Evolutionary conservation across 2,888 invertebrate genomes (phyloP).

Genomic region (Venustoraphidia nigricollis): DNA sequence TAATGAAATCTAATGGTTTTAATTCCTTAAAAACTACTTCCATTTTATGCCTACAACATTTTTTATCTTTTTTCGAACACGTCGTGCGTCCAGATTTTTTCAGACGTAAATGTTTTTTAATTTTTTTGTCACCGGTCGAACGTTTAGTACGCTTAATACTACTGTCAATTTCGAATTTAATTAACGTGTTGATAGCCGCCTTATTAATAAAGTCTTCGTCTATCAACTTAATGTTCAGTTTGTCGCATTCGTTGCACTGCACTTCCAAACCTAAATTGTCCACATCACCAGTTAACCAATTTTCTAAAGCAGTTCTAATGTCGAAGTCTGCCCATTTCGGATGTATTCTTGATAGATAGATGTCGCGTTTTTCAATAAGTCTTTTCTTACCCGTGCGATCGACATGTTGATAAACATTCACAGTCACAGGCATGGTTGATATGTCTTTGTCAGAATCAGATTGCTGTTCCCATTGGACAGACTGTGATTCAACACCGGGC

Average conservation of each 20-base stretch:
- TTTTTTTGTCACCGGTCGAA: not conserved
- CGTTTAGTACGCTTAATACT: conserved; percentile 15
- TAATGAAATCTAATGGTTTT: conserved; percentile 38
- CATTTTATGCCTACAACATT: conserved; percentile 51
- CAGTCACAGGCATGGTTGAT: conserved; percentile 11
- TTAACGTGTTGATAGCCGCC: conserved; percentile 1
- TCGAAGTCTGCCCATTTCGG: conserved; percentile 46
- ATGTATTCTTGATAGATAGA: conserved; percentile 22
- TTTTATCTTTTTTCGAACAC: conserved; percentile 34
- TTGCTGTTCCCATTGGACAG: too few species aligned
- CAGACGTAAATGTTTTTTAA: conserved; percentile 13
- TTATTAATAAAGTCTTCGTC: conserved; percentile 15
- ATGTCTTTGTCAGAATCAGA: too few species aligned
- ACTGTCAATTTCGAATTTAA: conserved; percentile 6
- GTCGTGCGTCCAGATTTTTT: conserved; percentile 32
- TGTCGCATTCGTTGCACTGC: conserved; percentile 32
- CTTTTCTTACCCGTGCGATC: conserved; percentile 20
- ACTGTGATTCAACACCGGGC: conserved; percentile 10
- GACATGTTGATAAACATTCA: conserved; percentile 15
- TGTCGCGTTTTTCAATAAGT: conserved; percentile 23
- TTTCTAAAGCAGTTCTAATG: conserved; percentile 32
- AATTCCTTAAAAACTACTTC: conserved; percentile 48
- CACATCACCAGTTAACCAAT: conserved; percentile 29
- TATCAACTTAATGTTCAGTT: conserved; percentile 25
- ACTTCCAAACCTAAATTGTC: conserved; percentile 37